These are phyloP conservation scores for Serrognathus titanus DNA, from an alignment of 2,888 invertebrate species.

Conservation along the genomic window DNA sequence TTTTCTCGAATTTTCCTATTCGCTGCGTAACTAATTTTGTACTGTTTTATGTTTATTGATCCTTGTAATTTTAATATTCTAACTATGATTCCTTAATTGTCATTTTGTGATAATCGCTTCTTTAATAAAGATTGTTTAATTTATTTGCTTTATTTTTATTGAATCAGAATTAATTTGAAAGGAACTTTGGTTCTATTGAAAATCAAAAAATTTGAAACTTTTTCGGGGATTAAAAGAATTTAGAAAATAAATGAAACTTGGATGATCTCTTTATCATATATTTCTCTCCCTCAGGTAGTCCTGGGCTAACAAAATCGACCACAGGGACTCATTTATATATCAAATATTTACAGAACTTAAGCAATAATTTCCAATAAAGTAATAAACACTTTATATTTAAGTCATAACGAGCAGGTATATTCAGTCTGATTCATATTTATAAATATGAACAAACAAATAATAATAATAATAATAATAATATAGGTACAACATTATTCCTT, in stretches of 20 bases:
- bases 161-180: background rate
- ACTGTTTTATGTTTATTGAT: constrained; percentile 35
- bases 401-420: constrained; percentile 12
- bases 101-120: constrained; percentile 53
- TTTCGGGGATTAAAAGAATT: too few relatives aligned
- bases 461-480: constrained; percentile 9
- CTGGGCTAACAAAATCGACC: constrained; percentile 50
- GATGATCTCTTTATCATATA: constrained; percentile 38
- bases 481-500: constrained; percentile 22
- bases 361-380: constrained; percentile 18
- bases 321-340: constrained; percentile 42
- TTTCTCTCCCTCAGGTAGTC: constrained; percentile 50
- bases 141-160: constrained; percentile 2
- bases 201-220: too few relatives aligned
- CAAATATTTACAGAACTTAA: constrained; percentile 24
- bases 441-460: constrained; percentile 13
- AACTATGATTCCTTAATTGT: constrained; percentile 44
- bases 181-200: too few relatives aligned
- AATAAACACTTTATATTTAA: constrained; percentile 15
- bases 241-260: too few relatives aligned
- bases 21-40: constrained; percentile 36
- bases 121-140: constrained; percentile 51
- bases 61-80: constrained; percentile 39
- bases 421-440: constrained; percentile 19
- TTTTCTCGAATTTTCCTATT: constrained; percentile 25